These are phyloP conservation scores for Planococcus citri DNA, from an alignment of 1,140 invertebrate species.

Conservation along the genomic window DNA sequence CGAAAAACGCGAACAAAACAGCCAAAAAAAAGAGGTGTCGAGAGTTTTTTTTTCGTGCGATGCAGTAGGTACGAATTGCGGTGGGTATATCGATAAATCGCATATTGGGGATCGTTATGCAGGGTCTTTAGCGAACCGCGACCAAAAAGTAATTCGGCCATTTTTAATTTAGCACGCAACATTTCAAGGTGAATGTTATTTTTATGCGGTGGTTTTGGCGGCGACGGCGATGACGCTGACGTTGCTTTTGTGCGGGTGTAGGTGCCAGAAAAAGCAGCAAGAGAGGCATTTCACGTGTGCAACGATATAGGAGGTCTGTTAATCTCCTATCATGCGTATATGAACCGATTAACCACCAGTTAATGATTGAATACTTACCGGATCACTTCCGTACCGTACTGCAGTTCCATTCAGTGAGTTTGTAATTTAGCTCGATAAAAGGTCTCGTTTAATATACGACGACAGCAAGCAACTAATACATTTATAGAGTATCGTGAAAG, in stretches of 20 bases:
- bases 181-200: slow-evolving; percentile 19
- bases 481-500: no score
- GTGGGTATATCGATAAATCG: slow-evolving; percentile 7
- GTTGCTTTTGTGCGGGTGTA: no score
- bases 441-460: no score
- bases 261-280: slow-evolving; percentile 4
- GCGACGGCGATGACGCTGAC: no score
- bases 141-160: slow-evolving; percentile 15
- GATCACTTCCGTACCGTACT: neutral
- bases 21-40: neutral
- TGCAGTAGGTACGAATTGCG: no score
- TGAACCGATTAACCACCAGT: neutral
- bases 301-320: neutral
- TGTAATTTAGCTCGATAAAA: neutral
- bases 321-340: neutral
- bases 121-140: slow-evolving; percentile 18
- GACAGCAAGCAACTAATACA: no score
- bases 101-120: slow-evolving; percentile 9
- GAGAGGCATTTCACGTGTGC: neutral
- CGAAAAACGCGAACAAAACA: neutral
- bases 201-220: neutral
- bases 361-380: neutral
- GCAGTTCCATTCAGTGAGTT: neutral
- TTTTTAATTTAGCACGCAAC: slow-evolving; percentile 19
- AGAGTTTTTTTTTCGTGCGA: neutral